Evolutionary conservation across 2,797 vertebrate genomes (phyloP).

Genomic region (Notoglanidium macrostoma): DNA sequence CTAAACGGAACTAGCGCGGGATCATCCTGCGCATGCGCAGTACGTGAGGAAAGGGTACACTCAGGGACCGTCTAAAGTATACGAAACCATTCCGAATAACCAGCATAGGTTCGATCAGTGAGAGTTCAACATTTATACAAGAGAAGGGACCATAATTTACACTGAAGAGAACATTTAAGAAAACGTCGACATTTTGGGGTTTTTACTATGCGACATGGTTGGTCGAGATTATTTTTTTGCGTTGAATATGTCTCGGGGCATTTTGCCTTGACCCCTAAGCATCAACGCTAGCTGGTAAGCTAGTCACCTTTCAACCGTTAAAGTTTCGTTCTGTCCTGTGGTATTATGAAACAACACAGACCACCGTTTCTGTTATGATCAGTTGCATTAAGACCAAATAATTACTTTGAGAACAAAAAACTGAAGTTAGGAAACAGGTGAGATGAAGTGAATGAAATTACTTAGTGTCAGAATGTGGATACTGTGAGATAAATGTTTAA

Average conservation of each 20-base stretch:
- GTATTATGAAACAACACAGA: neutral
- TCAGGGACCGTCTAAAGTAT: constrained; percentile 6
- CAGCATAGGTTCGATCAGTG: neutral
- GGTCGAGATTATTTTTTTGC: neutral
- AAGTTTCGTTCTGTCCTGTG: neutral
- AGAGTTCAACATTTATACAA: too few species aligned
- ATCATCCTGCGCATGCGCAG: constrained; percentile 51
- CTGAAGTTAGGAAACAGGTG: neutral
- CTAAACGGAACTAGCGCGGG: neutral
- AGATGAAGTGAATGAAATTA: neutral
- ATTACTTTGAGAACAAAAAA: neutral
- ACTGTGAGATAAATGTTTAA: neutral
- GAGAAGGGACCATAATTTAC: fast-evolving
- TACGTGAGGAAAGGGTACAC: neutral
- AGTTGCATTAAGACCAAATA: neutral
- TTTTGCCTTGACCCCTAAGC: neutral
- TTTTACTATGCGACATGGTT: neutral
- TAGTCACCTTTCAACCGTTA: neutral
- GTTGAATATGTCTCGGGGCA: neutral
- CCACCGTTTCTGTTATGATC: neutral
- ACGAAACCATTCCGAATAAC: neutral
- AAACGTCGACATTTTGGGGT: neutral
- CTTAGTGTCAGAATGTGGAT: neutral
- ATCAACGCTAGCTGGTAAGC: neutral
- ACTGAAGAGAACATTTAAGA: neutral